Base-by-base conservation (phyloP, 2,888 invertebrate species). In the Melinaea marsaeus region DNA sequence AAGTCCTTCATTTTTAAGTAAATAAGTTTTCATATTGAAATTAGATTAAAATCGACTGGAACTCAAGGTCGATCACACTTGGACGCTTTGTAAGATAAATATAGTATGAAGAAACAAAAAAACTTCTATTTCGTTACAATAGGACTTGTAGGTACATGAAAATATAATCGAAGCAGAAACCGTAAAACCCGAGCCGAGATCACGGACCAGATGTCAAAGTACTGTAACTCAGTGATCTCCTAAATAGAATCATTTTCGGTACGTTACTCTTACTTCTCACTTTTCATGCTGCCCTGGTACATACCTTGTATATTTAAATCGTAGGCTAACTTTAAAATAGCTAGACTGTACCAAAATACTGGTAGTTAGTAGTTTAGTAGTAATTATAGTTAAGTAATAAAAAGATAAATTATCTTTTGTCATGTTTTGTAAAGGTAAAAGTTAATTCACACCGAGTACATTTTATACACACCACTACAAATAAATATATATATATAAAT, bases 221-320 rank as follows among this genome's bases (percentile, higher is more conserved):
- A 64, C 71, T 69, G 66, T 64, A 69, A 63, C 64, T 67, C 71
- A 68, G 68, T 72, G 71, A 73, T 69, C 71, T 71, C 68, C 68
- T 34, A 71, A 74, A 73, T 71, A 69, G 68, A 71, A 71, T 71
- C 72, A 71, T 73, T 74, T 75, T 74, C 69, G 72, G 73, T 71
- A 72, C 74, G 61, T 74, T 73, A 73, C 73, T 71, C 70, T 66
- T 65, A 66, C 72, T 67, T 62, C 66, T 69, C 60, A 62, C 63
- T 66, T 69, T 70, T 68, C 65, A 70, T 74, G 70, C 65, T 68
- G 55, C 64, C 70, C 69, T 72, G 68, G 64, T 70, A 68, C 60
- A 60, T n/a, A 13, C 46, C n/a, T 54, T 45, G n/a, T 42, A 45
- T 56, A 57, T 55, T 51, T 56, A 46, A 22, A 13, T 59, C 11